Evolutionary conservation across 2,113 vertebrate genomes (phyloP), one percentile per base, ranked within the genome.

Genomic region (Lamprologus tigripictilis): DNA sequence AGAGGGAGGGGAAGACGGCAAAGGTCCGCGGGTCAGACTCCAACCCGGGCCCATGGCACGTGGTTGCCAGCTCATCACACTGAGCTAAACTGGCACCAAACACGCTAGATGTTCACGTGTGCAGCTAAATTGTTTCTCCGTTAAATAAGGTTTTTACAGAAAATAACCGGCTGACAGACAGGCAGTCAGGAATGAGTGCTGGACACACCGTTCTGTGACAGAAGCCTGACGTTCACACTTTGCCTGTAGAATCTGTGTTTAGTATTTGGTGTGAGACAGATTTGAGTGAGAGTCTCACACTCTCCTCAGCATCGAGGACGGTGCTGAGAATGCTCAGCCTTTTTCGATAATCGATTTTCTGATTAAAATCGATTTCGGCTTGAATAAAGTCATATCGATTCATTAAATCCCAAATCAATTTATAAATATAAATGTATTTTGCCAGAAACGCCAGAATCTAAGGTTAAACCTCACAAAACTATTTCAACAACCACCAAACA

Each of bases 401-500:
- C 28, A 63, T 63, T 63, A 63, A 1, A 33, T 63, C 58, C 5
- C 28, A 19, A 63, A 33, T 63, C 1, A 19, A 33, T 19, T 19
- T 31, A 11, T 33, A 63, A 63, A 63, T 63, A 63, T 63, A 63
- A 63, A 63, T 33, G 16, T 63, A 33, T 63, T 63, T 63, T 63
- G 28, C 58, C 58, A 63, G 58, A 63, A 63, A 63, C 1, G 2
- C 28, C 16, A 63, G 16, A 63, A 63, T 63, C 16, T 7, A 33
- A 33, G 28, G 0, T 63, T 63, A 63, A 33, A 33, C 58, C 16
- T 33, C 58, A 33, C 0, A 63, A 63, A 19, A 63, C 5, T 19
- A 63, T 63, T 63, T 63, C 28, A 63, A 63, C 58, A 63, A 63
- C 58, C 58, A 63, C 58, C 58, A 33, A 63, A 63, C 28, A 19